These are phyloP conservation scores for Zaprionus ghesquierei DNA, from an alignment of 1,140 invertebrate genomes.

Conservation along the genomic window DNA sequence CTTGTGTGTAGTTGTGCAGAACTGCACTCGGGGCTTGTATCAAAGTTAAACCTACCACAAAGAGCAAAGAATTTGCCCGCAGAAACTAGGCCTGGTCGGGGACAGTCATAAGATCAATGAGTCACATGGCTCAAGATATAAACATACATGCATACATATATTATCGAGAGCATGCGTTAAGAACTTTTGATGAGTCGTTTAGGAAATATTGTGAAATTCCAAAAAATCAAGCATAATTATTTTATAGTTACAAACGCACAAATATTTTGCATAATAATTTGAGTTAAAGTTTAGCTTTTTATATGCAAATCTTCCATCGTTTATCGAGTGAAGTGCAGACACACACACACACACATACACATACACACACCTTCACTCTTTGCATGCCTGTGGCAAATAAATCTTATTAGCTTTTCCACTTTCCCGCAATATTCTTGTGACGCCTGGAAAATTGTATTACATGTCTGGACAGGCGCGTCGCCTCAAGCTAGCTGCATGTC, in stretches of 20 bases:
- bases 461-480: slow-evolving; percentile 4
- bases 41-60: not conserved
- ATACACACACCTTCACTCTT: not conserved
- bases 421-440: slow-evolving; percentile 35
- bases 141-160: too few species aligned
- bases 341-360: not conserved
- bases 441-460: slow-evolving; percentile 38
- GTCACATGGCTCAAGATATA: too few species aligned
- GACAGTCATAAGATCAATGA: not conserved
- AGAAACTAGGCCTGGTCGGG: not conserved
- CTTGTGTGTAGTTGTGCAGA: not conserved
- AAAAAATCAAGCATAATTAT: too few species aligned
- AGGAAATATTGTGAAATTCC: too few species aligned
- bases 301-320: not conserved
- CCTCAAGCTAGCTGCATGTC: slow-evolving; percentile 1
- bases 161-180: too few species aligned
- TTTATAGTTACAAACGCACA: too few species aligned
- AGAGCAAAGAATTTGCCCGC: not conserved
- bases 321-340: not conserved
- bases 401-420: slow-evolving; percentile 41
- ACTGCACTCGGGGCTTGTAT: not conserved
- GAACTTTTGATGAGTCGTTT: too few species aligned
- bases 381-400: slow-evolving; percentile 35
- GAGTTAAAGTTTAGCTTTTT: not conserved
- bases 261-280: not conserved